Conservation (phyloP, 92 coral and sea anemone genomes). For the Virgularia gustaviana region DNA sequence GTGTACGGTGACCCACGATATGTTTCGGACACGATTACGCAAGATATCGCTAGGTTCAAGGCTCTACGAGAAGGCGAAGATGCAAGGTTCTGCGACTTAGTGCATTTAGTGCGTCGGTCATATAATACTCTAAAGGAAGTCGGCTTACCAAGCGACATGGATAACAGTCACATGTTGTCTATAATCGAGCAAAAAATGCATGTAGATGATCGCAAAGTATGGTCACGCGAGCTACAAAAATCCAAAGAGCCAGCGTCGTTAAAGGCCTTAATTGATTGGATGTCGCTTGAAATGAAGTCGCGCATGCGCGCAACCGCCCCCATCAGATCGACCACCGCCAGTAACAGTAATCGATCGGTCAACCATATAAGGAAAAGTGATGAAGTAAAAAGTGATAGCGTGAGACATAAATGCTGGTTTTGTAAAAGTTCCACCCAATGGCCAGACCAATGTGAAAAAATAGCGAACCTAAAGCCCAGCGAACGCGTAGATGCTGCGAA, state of each 20-base stretch:
- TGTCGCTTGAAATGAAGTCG: slow-evolving; percentile 54
- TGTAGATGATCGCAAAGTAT: slow-evolving; percentile 51
- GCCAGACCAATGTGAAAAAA: slow-evolving; percentile 45
- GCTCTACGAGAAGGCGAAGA: slow-evolving; percentile 58
- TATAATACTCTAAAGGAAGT: slow-evolving; percentile 41
- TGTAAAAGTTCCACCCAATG: slow-evolving; percentile 42
- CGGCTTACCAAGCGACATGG: slow-evolving; percentile 42
- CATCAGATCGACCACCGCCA: slow-evolving; percentile 11
- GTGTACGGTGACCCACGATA: slow-evolving; percentile 55
- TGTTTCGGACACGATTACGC: slow-evolving; percentile 55
- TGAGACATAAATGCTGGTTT: slow-evolving; percentile 4
- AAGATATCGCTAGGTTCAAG: slow-evolving; percentile 55
- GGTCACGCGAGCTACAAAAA: slow-evolving; percentile 49
- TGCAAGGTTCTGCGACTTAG: slow-evolving; percentile 56
- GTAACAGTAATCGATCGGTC: not conserved
- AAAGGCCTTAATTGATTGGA: slow-evolving; percentile 48
- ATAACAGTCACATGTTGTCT: slow-evolving; percentile 63
- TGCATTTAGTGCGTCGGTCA: slow-evolving; percentile 52
- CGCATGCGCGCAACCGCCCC: slow-evolving; percentile 58
- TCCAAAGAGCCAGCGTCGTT: slow-evolving; percentile 29
- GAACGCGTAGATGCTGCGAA: slow-evolving; percentile 44
- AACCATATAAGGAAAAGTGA: slow-evolving; percentile 20
- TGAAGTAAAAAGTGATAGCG: not conserved
- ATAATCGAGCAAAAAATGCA: slow-evolving; percentile 59
- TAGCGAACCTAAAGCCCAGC: not conserved